Base-by-base conservation (phyloP, 2,888 invertebrate species). In the Epistrophe grossulariae region DNA sequence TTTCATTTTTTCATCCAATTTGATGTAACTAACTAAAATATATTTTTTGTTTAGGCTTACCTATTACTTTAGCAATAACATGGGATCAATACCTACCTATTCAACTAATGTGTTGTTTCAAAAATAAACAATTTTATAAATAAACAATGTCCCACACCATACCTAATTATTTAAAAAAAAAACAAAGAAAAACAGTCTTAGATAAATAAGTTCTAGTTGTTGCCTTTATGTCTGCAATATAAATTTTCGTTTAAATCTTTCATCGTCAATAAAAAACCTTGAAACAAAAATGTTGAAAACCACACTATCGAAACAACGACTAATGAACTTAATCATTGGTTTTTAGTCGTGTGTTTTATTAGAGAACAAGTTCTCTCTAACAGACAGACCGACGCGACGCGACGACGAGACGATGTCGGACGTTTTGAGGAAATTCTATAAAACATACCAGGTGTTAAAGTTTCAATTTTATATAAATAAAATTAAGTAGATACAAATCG, bases 361-460 rank as follows among this genome's bases (percentile, higher is more conserved):
- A 38, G n/a, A 38, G n/a, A 43, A 28, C 64, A 57, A 10, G 8
- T 50, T 64, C 24, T 11, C n/a, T 35, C 19, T 70, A 31, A 35
- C 57, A 15, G 31, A 59, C 59, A 7, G 40, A 60, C 19, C 24
- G 24, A 24, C 24, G 24, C 1, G 24, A 24, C 24, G 24, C 1
- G 24, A 19, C 19, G 62, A 24, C 24, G 24, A 24, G 24, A 19
- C 19, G 62, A 45, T 52, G 78, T 78, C 10, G 13, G 8, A 66
- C 11, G 48, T 43, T n/a, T 64, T 9, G 19, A 45, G 45, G 55
- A 78, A 79, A 74, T 70, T 79, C 43, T 59, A 48, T 15, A 62
- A n/a, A n/a, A 68, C 38, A 45, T 45, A 48, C 55, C 79, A 79
- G 83, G 79, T 83, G 79, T 68, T 64, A 17, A 11, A 45, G n/a